Percentiles rank a stretch among this genome's conserved stretches.
Conservation (phyloP, 2,888 invertebrate species). For the Hydraecia micacea region DNA sequence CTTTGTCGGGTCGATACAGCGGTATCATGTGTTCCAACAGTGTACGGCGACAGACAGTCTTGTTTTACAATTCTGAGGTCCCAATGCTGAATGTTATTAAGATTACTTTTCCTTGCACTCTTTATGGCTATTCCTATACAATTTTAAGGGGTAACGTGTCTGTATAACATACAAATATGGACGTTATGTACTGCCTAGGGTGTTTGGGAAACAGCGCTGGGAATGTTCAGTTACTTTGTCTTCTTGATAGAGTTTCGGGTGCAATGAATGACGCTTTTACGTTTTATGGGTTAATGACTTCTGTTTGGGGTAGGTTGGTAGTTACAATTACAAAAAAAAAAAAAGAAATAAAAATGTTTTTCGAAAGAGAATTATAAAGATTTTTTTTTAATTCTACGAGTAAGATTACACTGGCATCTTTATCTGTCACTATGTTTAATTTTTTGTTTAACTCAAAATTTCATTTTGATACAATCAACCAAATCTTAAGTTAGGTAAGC, state of each 20-base stretch:
- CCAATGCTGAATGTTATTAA: conserved; percentile 72
- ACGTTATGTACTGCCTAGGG: conserved; percentile 55
- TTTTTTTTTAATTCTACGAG: neutral
- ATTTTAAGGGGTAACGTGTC: conserved; percentile 61
- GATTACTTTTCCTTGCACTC: conserved; percentile 75
- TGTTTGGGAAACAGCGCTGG: conserved; percentile 58
- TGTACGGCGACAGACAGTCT: conserved; percentile 88
- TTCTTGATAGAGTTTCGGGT: conserved; percentile 47
- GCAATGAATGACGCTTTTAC: conserved; percentile 61
- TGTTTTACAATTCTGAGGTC: conserved; percentile 83
- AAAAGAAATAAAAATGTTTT: no score
- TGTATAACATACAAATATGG: conserved; percentile 67
- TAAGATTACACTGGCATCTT: neutral
- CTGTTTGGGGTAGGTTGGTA: conserved; percentile 58
- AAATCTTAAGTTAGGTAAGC: neutral
- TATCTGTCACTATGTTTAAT: neutral
- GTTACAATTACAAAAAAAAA: neutral
- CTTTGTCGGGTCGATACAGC: conserved; percentile 86
- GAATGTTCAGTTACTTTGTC: conserved; percentile 54
- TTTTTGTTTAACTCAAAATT: neutral
- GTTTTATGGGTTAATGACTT: conserved; percentile 60
- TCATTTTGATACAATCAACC: neutral
- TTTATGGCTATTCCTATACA: conserved; percentile 61
- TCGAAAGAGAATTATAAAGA: neutral
- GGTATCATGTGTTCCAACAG: conserved; percentile 80